Base-by-base conservation (phyloP, 2,113 vertebrate genomes). In the Galbula dea region DNA sequence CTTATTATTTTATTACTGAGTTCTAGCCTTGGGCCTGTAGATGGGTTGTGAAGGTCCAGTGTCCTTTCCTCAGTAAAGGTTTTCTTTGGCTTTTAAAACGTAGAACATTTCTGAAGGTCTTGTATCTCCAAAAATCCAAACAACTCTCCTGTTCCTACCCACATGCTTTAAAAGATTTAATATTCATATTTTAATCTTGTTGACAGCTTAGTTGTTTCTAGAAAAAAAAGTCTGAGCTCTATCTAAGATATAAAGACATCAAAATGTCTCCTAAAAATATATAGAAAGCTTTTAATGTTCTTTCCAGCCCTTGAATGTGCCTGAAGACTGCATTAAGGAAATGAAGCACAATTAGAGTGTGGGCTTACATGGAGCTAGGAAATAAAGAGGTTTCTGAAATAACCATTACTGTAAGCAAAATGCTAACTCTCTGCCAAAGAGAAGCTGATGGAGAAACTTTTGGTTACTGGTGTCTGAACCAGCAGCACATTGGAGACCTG, bases 231-330 rank as follows among this genome's bases (percentile, higher is more conserved):
- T 77, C 19, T 66, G 73, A 94, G 30, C 51, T 76, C 37, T 51
- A 13, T 32, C 14, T 24, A 30, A 80, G 52, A 58, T 77, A 48
- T 37, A 71, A 90, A 77, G 43, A 30, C 30, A 68, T 68, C 21
- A 81, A 65, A 67, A 88, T 45, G n/a, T 88, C 43, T 91, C 71
- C 79, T 90, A 83, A 91, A 93, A 73, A 63, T 90, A 90, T 49
- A 26, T 69, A 37, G 22, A 46, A 76, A 69, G 54, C 23, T 69
- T 43, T 72, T 83, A 90, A 68, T 68, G n/a, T 78, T 75, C 77
- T 65, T 72, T 92, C 36, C 37, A 74, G 36, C 45, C 58, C 52
- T 55, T 81, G 74, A 90, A 72, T 52, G 27, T 55, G 27, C 67
- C 59, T 83, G 91, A 86, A 71, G 48, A 63, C 45, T 84, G 65